Percentiles rank a stretch among this genome's conserved stretches.
These are phyloP conservation scores for Myathropa florea DNA, from an alignment of 2,888 invertebrate genomes.

Conservation along the genomic window DNA sequence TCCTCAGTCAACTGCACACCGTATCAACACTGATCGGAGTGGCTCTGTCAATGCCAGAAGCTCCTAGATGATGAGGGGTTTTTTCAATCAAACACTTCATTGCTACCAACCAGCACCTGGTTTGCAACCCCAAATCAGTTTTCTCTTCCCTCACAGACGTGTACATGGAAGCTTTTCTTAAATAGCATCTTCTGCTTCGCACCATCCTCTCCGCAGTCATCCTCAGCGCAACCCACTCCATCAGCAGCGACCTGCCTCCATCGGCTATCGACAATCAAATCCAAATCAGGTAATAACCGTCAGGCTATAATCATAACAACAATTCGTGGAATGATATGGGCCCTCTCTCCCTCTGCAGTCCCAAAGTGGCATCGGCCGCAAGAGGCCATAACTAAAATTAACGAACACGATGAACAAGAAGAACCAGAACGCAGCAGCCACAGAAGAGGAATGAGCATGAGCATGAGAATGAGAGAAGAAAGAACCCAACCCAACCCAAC, in stretches of 20 bases:
- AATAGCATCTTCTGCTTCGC: not conserved
- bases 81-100: not conserved
- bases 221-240: slow-evolving; percentile 3
- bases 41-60: not conserved
- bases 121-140: not conserved
- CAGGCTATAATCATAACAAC: slow-evolving; percentile 63
- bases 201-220: not conserved
- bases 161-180: not conserved
- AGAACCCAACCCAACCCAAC: slow-evolving; percentile 20
- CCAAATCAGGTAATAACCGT: slow-evolving; percentile 65
- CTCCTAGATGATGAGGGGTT: not conserved
- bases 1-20: not conserved
- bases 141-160: not conserved
- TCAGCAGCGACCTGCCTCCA: slow-evolving; percentile 12
- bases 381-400: not conserved
- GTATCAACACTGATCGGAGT: not conserved
- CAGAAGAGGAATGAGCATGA: not conserved
- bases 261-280: slow-evolving; percentile 39
- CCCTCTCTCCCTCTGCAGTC: slow-evolving; percentile 6
- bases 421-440: not conserved
- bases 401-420: not conserved
- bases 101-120: not conserved
- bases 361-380: not conserved
- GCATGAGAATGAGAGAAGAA: not conserved
- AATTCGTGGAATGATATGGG: slow-evolving; percentile 65